Conservation (phyloP, 2,888 invertebrate species). For the Glyphotaelius pellucidus region DNA sequence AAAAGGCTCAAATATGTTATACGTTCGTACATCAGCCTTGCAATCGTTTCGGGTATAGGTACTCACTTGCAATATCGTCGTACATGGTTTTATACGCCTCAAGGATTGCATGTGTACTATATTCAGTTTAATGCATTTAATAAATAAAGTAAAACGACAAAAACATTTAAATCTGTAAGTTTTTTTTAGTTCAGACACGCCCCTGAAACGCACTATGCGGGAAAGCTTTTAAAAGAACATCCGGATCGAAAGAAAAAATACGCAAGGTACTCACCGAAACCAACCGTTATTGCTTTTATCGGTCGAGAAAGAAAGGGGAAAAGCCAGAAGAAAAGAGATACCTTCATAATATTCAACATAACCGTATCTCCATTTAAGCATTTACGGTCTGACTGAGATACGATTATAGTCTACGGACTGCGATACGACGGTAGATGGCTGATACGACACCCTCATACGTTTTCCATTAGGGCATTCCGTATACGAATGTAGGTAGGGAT, state of each 20-base stretch:
- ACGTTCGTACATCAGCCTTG: too few relatives aligned
- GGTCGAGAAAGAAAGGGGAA: background rate
- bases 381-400: background rate
- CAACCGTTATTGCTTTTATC: background rate
- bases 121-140: background rate
- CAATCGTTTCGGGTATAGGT: too few relatives aligned
- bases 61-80: too few relatives aligned
- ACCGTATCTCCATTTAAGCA: background rate
- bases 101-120: too few relatives aligned
- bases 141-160: background rate
- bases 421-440: background rate
- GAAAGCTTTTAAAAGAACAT: constrained; percentile 2
- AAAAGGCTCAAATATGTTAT: too few relatives aligned
- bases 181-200: background rate
- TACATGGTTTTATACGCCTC: too few relatives aligned
- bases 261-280: background rate
- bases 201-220: background rate
- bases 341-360: constrained; percentile 2
- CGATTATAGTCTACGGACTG: background rate
- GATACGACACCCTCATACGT: background rate
- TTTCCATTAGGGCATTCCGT: background rate
- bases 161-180: background rate
- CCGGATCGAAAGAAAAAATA: background rate
- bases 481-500: background rate
- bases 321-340: background rate